Percentiles rank a stretch among this genome's conserved stretches.
Conservation (phyloP, 1,140 invertebrate species). For the Sarcophaga peregrina region DNA sequence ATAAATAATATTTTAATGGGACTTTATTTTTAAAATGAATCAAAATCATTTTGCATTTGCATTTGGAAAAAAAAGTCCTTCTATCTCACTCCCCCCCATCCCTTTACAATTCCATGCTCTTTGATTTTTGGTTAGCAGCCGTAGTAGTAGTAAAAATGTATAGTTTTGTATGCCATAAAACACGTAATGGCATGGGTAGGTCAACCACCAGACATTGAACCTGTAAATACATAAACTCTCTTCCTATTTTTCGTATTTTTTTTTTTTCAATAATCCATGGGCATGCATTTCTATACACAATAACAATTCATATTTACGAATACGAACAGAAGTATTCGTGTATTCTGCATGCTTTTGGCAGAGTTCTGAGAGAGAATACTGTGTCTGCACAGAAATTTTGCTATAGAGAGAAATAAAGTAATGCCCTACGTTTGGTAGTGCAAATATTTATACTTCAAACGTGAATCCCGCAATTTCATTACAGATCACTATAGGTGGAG, state of each 20-base stretch:
- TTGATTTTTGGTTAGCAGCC: background rate
- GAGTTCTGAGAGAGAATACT: background rate
- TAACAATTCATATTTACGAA: slow-evolving; percentile 13
- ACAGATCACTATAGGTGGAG: too few relatives aligned
- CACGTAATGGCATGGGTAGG: slow-evolving; percentile 56
- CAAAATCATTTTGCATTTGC: too few relatives aligned
- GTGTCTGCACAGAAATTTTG: background rate
- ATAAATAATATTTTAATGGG: too few relatives aligned
- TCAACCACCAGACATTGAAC: slow-evolving; percentile 66
- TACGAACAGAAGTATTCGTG: too few relatives aligned
- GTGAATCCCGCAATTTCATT: too few relatives aligned
- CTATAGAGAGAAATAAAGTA: background rate
- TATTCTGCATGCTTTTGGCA: background rate
- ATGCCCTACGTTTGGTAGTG: background rate
- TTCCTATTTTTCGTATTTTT: slow-evolving; percentile 10
- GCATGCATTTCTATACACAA: background rate
- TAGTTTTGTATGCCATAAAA: background rate
- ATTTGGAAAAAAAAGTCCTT: too few relatives aligned
- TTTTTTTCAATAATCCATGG: background rate
- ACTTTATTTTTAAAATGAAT: too few relatives aligned
- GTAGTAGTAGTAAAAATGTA: background rate
- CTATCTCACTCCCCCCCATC: background rate
- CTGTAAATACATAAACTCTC: slow-evolving; percentile 40
- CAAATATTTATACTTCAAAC: too few relatives aligned
- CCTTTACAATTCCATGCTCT: background rate